These are phyloP conservation scores for Desoria tigrina DNA, from an alignment of 2,888 invertebrate genomes.

Conservation along the genomic window DNA sequence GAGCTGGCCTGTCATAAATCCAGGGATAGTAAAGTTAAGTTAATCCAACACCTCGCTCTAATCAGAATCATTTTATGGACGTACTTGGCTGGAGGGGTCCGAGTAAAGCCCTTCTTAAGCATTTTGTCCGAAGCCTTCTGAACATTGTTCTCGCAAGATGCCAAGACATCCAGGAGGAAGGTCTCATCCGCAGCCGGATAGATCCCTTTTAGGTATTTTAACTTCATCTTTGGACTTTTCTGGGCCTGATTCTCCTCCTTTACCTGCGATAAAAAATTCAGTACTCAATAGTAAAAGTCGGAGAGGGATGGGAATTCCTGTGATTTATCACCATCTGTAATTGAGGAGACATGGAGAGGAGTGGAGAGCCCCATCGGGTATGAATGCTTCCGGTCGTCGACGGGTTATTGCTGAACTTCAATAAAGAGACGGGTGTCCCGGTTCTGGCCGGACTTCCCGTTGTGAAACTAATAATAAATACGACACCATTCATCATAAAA, in stretches of 20 bases:
- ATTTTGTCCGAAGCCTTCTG: conserved; percentile 82
- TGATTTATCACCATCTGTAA: conserved; percentile 45
- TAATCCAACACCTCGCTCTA: background rate
- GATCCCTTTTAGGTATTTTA: conserved; percentile 89
- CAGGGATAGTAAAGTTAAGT: no score
- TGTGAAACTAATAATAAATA: conserved; percentile 38
- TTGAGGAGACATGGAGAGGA: conserved; percentile 52
- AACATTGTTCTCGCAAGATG: conserved; percentile 84
- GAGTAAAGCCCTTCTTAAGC: conserved; percentile 77
- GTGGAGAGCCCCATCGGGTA: conserved; percentile 49
- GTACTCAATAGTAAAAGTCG: background rate
- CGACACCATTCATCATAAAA: conserved; percentile 1
- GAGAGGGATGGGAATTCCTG: background rate
- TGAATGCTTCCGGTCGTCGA: conserved; percentile 52
- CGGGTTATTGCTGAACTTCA: conserved; percentile 52
- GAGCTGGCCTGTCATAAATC: conserved; percentile 45
- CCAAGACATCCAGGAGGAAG: conserved; percentile 74
- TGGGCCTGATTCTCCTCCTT: conserved; percentile 46
- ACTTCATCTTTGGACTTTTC: conserved; percentile 77
- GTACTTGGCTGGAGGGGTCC: conserved; percentile 63
- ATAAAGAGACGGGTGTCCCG: conserved; percentile 52
- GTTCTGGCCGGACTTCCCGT: conserved; percentile 53
- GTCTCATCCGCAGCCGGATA: conserved; percentile 90
- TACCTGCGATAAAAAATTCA: conserved; percentile 28
- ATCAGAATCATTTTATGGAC: conserved; percentile 27